These are phyloP conservation scores for Drosophila punjabiensis DNA, from an alignment of 1,140 invertebrate species.

Conservation along the genomic window DNA sequence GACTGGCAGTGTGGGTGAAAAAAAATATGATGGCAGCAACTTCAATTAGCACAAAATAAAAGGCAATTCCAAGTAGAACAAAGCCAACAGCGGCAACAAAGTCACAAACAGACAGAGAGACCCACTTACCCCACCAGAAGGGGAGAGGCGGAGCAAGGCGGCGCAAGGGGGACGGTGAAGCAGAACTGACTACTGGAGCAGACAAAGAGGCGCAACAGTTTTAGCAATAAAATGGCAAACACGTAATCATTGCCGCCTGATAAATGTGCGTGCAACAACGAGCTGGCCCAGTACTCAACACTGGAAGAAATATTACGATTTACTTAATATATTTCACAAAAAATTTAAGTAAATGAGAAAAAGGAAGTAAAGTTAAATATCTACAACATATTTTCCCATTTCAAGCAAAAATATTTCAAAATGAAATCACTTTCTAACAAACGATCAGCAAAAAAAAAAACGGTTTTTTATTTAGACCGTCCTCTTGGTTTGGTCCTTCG, in stretches of 20 bases:
- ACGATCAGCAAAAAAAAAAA: too few relatives aligned
- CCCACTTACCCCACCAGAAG: constrained; percentile 43
- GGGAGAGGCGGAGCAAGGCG: not conserved
- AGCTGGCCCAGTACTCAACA: constrained; percentile 14
- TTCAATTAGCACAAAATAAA: constrained; percentile 83
- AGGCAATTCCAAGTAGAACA: constrained; percentile 79
- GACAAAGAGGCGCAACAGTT: constrained; percentile 76
- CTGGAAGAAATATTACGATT: not conserved
- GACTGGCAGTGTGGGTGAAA: constrained; percentile 27
- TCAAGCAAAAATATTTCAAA: not conserved
- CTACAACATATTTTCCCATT: not conserved
- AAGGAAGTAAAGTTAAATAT: too few relatives aligned
- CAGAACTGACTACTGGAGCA: constrained; percentile 28
- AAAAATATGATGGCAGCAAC: constrained; percentile 78
- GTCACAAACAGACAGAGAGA: constrained; percentile 62
- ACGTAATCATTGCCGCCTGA: constrained; percentile 74
- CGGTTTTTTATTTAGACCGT: not conserved
- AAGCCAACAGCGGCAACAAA: constrained; percentile 69
- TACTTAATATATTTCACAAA: too few relatives aligned
- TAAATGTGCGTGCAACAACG: constrained; percentile 71
- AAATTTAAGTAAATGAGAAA: too few relatives aligned
- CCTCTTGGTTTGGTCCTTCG: not conserved
- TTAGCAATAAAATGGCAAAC: constrained; percentile 80
- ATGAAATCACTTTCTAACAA: not conserved
- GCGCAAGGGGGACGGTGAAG: not conserved